Conservation (phyloP, 2,888 invertebrate genomes). For the Anticlea derivata region DNA sequence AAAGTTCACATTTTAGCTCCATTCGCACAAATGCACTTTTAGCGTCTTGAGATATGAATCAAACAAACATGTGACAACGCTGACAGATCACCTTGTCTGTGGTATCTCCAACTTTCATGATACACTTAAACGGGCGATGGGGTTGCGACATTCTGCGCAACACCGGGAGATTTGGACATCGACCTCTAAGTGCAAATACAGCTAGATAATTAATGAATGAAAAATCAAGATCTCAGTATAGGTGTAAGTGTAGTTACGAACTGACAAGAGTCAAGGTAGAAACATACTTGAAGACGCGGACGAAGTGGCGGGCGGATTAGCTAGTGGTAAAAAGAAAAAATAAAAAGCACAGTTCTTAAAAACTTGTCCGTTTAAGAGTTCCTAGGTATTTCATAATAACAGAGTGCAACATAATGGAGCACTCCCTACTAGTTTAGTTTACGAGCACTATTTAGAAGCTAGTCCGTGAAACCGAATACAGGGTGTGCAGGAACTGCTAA, state of each 20-base stretch:
- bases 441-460: slow-evolving; percentile 5
- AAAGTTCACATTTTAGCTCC: neutral
- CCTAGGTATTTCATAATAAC: slow-evolving; percentile 3
- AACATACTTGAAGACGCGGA: no score
- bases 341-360: no score
- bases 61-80: slow-evolving; percentile 6
- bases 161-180: no score
- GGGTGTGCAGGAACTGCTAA: neutral
- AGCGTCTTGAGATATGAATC: neutral
- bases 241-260: no score
- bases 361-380: slow-evolving; percentile 4
- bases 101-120: slow-evolving; percentile 9
- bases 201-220: no score
- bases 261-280: no score
- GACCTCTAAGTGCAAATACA: no score
- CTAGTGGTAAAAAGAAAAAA: no score
- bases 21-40: slow-evolving; percentile 4
- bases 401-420: slow-evolving; percentile 22
- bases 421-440: slow-evolving; percentile 19
- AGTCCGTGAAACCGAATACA: neutral
- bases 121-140: slow-evolving; percentile 5
- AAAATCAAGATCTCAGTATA: no score
- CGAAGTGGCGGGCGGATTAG: no score
- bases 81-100: slow-evolving; percentile 21
- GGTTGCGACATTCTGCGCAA: no score